Evolutionary conservation across 2,797 vertebrate species (phyloP), one percentile per base, ranked within the genome.

Genomic region (Leptoclinus maculatus): DNA sequence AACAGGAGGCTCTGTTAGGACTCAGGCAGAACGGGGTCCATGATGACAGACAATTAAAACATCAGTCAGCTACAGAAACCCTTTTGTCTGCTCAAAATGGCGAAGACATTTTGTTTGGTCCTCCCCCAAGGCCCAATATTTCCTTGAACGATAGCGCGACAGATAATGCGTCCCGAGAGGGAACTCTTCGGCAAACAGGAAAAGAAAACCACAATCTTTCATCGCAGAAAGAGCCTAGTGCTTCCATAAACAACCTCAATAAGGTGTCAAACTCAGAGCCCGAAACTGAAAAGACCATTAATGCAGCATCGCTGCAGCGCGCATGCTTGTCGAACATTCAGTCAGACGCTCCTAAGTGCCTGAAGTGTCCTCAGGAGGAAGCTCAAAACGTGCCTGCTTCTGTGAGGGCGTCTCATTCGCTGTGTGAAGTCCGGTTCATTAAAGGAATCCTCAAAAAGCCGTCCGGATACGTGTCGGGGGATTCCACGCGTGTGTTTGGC

Each of bases 381-480:
- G 71, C 59, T 66, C 77, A 76, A 45, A 75, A 88, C 88, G 45
- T 79, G 19, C 82, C 70, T 7, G 9, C 43, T 68, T 87, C 93
- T 83, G 54, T 54, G 5, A n/a, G 65, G 41, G 65, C 83, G 32
- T 43, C 87, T 38, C 56, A 82, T 27, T 87, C 89, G 23, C 73
- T 85, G 23, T 84, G 80, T 86, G 90, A 93, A 68, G 92, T 90
- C 85, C 88, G 76, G 59, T 88, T 96, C 41, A 71, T 96, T 29
- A 97, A 95, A 92, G 96, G 97, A 73, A 97, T 98, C 85, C 96
- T 99, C 80, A 99, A 98, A 88, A 97, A 97, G 77, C 91, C 92
- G 27, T 95, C 96, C 70, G 96, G 95, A 79, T 94, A 94, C 57
- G 84, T 91, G 57, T 82, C 87, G 11, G 75, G 79, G 63, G 76